Percentiles rank a stretch among this genome's conserved stretches.
phyloP scores from a whole-genome alignment of 1,140 invertebrate genomes.

The Bombus turneri region DNA sequence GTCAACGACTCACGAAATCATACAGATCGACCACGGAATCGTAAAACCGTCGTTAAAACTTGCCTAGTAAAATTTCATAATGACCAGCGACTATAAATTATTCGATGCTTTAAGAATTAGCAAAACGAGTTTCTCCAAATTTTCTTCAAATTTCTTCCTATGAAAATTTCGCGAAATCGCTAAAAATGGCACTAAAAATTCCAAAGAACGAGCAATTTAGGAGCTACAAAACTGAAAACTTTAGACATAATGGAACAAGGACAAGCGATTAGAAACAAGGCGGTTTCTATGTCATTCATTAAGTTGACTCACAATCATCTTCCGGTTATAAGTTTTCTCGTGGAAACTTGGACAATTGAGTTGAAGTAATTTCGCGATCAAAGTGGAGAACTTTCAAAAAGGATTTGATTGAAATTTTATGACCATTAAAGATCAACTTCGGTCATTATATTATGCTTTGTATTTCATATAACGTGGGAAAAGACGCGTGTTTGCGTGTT shows the following conservation, averaged over 20 bases:
- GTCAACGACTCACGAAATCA: constrained; percentile 38
- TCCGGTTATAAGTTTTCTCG: not conserved
- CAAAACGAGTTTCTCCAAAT: too few species aligned
- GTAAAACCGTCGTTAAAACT: constrained; percentile 72
- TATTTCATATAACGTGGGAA: not conserved
- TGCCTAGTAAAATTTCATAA: constrained; percentile 58
- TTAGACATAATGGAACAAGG: not conserved
- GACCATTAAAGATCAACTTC: not conserved
- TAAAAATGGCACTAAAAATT: not conserved
- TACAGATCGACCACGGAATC: constrained; percentile 28
- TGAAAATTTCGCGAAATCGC: not conserved
- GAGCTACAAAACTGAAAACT: not conserved
- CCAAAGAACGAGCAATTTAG: not conserved
- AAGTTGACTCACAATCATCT: not conserved
- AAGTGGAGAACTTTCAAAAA: not conserved
- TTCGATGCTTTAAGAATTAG: not conserved
- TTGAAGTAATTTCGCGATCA: not conserved
- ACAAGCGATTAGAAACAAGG: not conserved
- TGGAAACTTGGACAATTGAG: not conserved
- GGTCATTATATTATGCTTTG: not conserved
- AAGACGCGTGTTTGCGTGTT: too few species aligned
- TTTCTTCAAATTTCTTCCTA: too few species aligned
- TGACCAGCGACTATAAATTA: not conserved
- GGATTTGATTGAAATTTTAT: constrained; percentile 26
- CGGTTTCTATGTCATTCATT: not conserved